phyloP scores from a whole-genome alignment of 2,797 vertebrate genomes.

The Tachyglossus aculeatus region DNA sequence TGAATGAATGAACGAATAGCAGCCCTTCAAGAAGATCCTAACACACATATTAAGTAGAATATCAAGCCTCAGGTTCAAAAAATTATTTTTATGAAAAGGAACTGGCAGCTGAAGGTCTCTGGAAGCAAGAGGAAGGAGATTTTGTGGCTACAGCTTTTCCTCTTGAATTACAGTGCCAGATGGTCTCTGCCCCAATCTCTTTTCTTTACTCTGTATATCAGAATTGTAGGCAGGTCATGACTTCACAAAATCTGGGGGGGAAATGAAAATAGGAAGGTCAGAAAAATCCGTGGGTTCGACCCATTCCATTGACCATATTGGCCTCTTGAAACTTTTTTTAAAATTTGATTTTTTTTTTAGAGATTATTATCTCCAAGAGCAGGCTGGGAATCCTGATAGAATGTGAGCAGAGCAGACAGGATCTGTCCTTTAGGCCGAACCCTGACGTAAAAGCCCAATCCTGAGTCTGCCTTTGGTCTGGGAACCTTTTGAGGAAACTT shows the following conservation, averaged over 20 bases:
- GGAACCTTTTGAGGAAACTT: constrained; percentile 34
- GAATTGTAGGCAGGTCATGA: not conserved
- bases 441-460: not conserved
- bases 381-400: not conserved
- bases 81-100: not conserved
- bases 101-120: not conserved
- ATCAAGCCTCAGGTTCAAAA: not conserved
- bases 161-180: constrained; percentile 24
- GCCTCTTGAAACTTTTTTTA: constrained; percentile 8
- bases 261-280: constrained; percentile 6
- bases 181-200: not conserved
- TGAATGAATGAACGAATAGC: not conserved
- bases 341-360: not conserved
- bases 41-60: not conserved
- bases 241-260: not conserved
- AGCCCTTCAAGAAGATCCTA: not conserved
- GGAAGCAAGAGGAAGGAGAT: not conserved
- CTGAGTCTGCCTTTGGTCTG: constrained; percentile 10
- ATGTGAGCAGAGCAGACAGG: not conserved
- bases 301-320: not conserved
- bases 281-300: not conserved
- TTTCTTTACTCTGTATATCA: constrained; percentile 1
- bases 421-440: not conserved
- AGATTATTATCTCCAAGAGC: not conserved
- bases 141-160: constrained; percentile 8